These are phyloP conservation scores for Drosophila novamexicana DNA, from an alignment of 1,140 invertebrate species.

Conservation along the genomic window DNA sequence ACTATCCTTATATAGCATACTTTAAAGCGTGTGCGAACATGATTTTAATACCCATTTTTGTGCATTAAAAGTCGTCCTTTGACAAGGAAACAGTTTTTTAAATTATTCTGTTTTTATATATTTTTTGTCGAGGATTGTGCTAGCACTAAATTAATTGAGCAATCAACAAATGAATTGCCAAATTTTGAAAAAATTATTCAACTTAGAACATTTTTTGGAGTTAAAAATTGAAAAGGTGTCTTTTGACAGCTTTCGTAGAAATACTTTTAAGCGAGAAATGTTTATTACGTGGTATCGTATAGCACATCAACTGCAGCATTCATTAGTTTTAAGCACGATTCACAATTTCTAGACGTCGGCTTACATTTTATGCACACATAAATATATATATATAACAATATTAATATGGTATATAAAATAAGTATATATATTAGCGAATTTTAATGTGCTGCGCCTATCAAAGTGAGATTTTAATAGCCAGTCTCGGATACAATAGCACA, in stretches of 20 bases:
- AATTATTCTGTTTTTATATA: too few relatives aligned
- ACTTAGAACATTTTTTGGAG: too few relatives aligned
- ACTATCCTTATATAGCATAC: slow-evolving; percentile 22
- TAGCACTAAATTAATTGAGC: too few relatives aligned
- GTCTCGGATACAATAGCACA: slow-evolving; percentile 5
- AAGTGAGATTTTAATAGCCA: background rate
- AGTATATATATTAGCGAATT: slow-evolving; percentile 5
- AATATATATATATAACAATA: background rate
- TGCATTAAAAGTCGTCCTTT: too few relatives aligned
- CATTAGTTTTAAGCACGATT: background rate
- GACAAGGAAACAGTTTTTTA: too few relatives aligned
- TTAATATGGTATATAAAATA: background rate
- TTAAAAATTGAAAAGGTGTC: too few relatives aligned
- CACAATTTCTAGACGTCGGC: slow-evolving; percentile 2
- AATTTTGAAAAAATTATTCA: too few relatives aligned
- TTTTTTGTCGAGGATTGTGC: too few relatives aligned
- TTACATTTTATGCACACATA: slow-evolving; percentile 1
- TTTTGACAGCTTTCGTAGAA: too few relatives aligned
- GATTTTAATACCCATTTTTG: background rate
- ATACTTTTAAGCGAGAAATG: background rate
- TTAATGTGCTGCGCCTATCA: background rate
- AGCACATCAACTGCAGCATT: background rate
- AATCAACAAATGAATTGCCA: too few relatives aligned
- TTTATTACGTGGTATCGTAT: slow-evolving; percentile 1
- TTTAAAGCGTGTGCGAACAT: slow-evolving; percentile 8